These are phyloP conservation scores for Betta splendens DNA, from an alignment of 2,797 vertebrate genomes.

Conservation along the genomic window DNA sequence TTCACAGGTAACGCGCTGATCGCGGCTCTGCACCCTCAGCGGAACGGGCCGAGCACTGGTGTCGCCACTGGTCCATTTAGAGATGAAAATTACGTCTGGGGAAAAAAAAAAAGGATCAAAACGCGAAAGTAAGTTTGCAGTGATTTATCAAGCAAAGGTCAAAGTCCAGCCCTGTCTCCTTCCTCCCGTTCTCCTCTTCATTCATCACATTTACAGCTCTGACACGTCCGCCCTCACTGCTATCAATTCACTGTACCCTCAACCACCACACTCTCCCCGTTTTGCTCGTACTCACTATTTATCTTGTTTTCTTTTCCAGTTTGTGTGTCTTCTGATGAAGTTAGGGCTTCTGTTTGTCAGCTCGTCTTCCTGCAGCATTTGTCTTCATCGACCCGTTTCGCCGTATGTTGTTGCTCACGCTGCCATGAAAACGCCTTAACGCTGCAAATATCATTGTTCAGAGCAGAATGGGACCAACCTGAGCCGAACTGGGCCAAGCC, in stretches of 20 bases:
- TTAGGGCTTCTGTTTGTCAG: neutral
- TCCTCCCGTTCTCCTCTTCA: slow-evolving; percentile 19
- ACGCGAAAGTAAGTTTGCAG: slow-evolving; percentile 15
- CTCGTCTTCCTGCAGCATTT: neutral
- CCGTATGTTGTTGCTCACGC: too few relatives aligned
- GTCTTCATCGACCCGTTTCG: too few relatives aligned
- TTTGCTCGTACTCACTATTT: neutral
- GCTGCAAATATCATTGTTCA: neutral
- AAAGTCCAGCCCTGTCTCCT: slow-evolving; percentile 4
- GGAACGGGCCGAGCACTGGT: too few relatives aligned
- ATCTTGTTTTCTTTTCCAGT: neutral
- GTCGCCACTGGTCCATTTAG: too few relatives aligned
- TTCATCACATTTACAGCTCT: slow-evolving; percentile 51
- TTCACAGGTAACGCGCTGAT: neutral
- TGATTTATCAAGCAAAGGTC: slow-evolving; percentile 48
- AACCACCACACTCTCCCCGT: slow-evolving; percentile 13
- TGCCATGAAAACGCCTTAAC: neutral
- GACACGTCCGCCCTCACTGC: slow-evolving; percentile 37
- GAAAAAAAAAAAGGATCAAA: slow-evolving; percentile 28
- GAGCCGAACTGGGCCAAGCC: slow-evolving; percentile 12
- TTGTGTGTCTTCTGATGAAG: neutral
- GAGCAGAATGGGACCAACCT: slow-evolving; percentile 3
- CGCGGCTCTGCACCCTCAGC: neutral
- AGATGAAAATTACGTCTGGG: slow-evolving; percentile 1
- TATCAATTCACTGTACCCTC: slow-evolving; percentile 57